Base-by-base conservation (phyloP, 2,113 vertebrate species). In the Sebastes fasciatus region DNA sequence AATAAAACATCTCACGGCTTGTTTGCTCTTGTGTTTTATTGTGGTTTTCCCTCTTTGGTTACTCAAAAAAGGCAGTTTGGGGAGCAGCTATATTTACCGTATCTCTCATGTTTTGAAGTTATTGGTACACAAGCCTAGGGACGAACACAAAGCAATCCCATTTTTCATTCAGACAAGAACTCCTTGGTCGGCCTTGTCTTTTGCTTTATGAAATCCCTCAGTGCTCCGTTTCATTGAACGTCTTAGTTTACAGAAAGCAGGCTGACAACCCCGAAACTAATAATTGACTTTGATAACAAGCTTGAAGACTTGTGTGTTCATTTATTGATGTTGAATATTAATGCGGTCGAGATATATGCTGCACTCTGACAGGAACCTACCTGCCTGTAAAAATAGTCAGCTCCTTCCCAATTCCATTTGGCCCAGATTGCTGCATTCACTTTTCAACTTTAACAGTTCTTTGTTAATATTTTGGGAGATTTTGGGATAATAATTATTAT, bases 81-180 rank as follows among this genome's bases (percentile, higher is more conserved):
- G 52, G 74, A 90, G 88, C 80, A 77, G 89, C 80, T 90, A 91
- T 92, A 91, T 93, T 93, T 93, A 90, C 89, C 73, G 19, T 90
- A 88, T 84, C 69, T 80, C 80, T 77, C 85, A 84, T 90, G 81
- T 93, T 92, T 90, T 94, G 85, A 93, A 93, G 90, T 91, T 92
- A 90, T 90, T 88, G 83, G 87, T 93, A 88, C 92, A 91, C 80
- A 88, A 88, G 92, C 92, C 90, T 57, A 81, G 88, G 91, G 92
- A 94, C 67, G 88, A 90, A 91, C 75, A 82, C 78, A 93, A 85
- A 89, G 81, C 77, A 90, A 88, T 87, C 85, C 86, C 86, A 92
- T 94, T 91, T 91, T 91, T 93, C 86, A 93, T 92, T 91, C 82
- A 91, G 91, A 90, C 83, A 89, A 80, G 67, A 91, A 88, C 78